These are phyloP conservation scores for Reticulitermes speratus DNA, from an alignment of 1,140 invertebrate species.

Conservation along the genomic window DNA sequence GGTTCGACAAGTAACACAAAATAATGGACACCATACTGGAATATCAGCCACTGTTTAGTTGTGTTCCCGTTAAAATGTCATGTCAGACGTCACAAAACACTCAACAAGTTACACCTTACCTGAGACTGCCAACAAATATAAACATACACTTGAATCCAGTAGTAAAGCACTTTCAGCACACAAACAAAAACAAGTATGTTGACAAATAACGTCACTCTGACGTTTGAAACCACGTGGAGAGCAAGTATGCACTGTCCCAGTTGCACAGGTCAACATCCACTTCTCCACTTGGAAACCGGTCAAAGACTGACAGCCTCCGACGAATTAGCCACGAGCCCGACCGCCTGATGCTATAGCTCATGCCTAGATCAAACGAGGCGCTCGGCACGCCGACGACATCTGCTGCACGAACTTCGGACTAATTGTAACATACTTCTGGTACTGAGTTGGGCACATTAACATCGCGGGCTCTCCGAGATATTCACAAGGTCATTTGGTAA, in stretches of 20 bases:
- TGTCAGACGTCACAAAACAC: background rate
- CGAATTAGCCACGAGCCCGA: background rate
- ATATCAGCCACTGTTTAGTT: too few relatives aligned
- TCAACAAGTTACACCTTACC: slow-evolving; percentile 1
- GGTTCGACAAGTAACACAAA: too few relatives aligned
- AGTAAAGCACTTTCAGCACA: background rate
- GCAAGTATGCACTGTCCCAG: background rate
- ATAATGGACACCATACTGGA: too few relatives aligned
- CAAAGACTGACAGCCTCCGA: background rate
- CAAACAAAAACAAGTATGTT: background rate
- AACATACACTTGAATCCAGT: background rate
- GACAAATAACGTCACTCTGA: background rate
- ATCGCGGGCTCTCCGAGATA: too few relatives aligned
- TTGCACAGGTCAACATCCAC: background rate
- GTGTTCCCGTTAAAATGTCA: too few relatives aligned
- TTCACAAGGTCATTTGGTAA: too few relatives aligned
- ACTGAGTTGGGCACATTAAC: too few relatives aligned
- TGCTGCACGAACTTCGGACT: background rate
- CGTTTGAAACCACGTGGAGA: background rate
- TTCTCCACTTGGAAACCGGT: background rate
- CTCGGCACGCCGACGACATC: background rate
- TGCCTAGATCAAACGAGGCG: background rate
- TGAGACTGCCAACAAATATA: background rate
- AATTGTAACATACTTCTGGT: background rate
- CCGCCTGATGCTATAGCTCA: background rate